These are phyloP conservation scores for Bursaphelenchus okinawaensis DNA, from an alignment of 2,888 invertebrate species.

Conservation along the genomic window DNA sequence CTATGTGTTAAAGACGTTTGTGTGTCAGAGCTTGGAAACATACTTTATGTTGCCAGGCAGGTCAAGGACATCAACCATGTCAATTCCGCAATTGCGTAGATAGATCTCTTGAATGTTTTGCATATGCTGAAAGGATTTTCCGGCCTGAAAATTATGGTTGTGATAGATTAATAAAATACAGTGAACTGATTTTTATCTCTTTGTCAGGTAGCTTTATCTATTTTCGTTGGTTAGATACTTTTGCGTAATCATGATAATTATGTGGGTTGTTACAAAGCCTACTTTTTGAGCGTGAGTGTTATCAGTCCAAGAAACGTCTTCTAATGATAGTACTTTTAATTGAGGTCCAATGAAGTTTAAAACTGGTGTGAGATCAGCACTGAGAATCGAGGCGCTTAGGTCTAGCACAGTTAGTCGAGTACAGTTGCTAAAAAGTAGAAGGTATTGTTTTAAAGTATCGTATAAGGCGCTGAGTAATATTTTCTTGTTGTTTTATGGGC, in stretches of 20 bases:
- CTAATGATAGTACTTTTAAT: slow-evolving; percentile 28
- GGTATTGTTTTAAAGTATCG: too few species aligned
- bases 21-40: too few species aligned
- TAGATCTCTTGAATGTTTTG: slow-evolving; percentile 10
- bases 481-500: background rate
- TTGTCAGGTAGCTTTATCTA: too few species aligned
- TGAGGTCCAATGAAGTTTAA: slow-evolving; percentile 16
- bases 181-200: too few species aligned
- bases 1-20: too few species aligned
- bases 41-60: slow-evolving; percentile 19
- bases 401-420: background rate
- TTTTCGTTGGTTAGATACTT: too few species aligned
- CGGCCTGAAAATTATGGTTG: background rate
- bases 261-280: too few species aligned
- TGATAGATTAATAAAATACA: too few species aligned
- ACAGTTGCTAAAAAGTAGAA: slow-evolving; percentile 1
- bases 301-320: slow-evolving; percentile 33
- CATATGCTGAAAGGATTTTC: slow-evolving; percentile 4
- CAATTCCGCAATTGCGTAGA: slow-evolving; percentile 14
- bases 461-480: too few species aligned
- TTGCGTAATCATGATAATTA: too few species aligned
- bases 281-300: slow-evolving; percentile 16
- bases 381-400: slow-evolving; percentile 10
- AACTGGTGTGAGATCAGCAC: background rate
- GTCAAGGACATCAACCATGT: slow-evolving; percentile 17